A percentile compares a stretch with the other conserved stretches of the same genome.
These are phyloP conservation scores for Trachythela sp. DNA, from an alignment of 64 coral and sea anemone species.

Conservation along the genomic window DNA sequence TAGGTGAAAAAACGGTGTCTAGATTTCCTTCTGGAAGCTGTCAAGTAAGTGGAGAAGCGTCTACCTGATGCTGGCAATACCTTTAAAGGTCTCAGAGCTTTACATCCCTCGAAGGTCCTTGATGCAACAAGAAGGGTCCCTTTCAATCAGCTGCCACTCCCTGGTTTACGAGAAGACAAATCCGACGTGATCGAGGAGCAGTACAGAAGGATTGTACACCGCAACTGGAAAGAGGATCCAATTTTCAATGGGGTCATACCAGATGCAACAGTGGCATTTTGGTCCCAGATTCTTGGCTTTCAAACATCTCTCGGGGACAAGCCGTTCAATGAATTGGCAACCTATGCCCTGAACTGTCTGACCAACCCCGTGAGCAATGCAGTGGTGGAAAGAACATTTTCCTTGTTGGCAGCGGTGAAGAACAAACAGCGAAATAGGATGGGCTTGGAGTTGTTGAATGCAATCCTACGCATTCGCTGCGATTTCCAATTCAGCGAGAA, in stretches of 20 bases:
- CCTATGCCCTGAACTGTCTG: background rate
- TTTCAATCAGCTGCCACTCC: background rate
- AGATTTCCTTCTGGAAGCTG: background rate
- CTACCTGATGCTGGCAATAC: background rate
- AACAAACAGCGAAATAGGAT: background rate
- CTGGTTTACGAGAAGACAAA: background rate
- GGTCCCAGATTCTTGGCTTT: background rate
- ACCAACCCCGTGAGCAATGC: slow-evolving; percentile 6
- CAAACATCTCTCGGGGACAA: background rate
- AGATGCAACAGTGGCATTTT: background rate
- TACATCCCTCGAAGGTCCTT: background rate
- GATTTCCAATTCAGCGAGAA: background rate
- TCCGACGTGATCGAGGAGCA: background rate
- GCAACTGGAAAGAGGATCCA: background rate
- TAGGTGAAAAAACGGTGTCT: slow-evolving; percentile 13
- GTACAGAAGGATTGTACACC: background rate
- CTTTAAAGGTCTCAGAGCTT: background rate
- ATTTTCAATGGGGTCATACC: background rate
- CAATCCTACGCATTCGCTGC: background rate
- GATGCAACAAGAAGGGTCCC: background rate
- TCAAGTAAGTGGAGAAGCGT: background rate
- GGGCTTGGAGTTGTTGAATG: background rate
- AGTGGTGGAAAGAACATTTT: slow-evolving; percentile 3
- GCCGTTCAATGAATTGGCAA: background rate
- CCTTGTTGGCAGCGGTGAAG: background rate